Percentiles rank a stretch among this genome's conserved stretches.
Conservation (phyloP, 1,140 invertebrate genomes). For the Chrysoperla carnea region DNA sequence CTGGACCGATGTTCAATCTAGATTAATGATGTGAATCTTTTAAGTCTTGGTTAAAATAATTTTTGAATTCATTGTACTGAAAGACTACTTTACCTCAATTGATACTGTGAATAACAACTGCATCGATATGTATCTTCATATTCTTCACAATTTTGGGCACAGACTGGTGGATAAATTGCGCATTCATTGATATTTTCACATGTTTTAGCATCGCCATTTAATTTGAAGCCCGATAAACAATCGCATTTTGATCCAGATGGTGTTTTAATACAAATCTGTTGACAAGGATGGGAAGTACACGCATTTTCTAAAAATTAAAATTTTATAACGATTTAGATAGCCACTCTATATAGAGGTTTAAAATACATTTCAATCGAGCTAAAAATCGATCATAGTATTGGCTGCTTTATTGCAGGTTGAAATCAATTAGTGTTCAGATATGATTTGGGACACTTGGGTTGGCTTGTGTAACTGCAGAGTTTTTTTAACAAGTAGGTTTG, state of each 20-base stretch:
- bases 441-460: too few species aligned
- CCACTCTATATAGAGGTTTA: too few species aligned
- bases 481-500: too few species aligned
- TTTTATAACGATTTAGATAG: not conserved
- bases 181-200: slow-evolving; percentile 62
- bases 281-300: slow-evolving; percentile 23
- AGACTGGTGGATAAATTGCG: slow-evolving; percentile 16
- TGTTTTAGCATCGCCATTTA: slow-evolving; percentile 23
- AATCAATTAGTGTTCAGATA: too few species aligned
- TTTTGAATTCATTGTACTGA: not conserved
- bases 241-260: slow-evolving; percentile 48
- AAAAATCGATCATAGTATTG: too few species aligned
- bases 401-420: too few species aligned
- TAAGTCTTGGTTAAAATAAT: not conserved
- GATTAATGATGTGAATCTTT: too few species aligned
- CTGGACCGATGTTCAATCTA: too few species aligned
- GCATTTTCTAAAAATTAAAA: not conserved
- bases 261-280: slow-evolving; percentile 42
- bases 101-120: slow-evolving; percentile 57
- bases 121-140: slow-evolving; percentile 33
- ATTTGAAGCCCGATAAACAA: slow-evolving; percentile 42
- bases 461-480: too few species aligned
- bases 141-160: slow-evolving; percentile 27
- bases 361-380: too few species aligned
- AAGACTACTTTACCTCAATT: slow-evolving; percentile 28